Base-by-base conservation (phyloP, 2,888 invertebrate species). In the Apantesis nais region DNA sequence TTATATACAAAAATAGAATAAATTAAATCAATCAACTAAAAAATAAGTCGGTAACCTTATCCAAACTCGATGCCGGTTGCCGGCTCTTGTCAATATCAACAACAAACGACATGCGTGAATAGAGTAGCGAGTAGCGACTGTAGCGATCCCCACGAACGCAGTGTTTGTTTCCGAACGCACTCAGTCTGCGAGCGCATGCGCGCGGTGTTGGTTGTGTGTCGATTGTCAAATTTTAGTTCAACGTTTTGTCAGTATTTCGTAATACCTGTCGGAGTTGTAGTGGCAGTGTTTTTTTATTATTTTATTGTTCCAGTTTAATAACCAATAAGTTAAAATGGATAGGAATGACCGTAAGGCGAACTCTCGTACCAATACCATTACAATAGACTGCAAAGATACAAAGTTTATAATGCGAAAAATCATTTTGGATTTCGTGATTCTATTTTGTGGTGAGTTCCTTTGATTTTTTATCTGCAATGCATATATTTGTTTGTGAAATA, bases 401-500 rank as follows among this genome's bases (percentile, higher is more conserved):
- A 95, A 92, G 88, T 91, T 93, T 81, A 92, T 96, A 84, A 88
- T 97, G 84, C 95, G 96, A 85, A 97, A 97, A 93, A 95, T 97
- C 81, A 86, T 96, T 78, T 90, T 97, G 88, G 97, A 97, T 94
- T 94, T 97, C 83, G 83, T 95, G 73, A 96, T 97, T 83, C 87
- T 97, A 74, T 95, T 96, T 85, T 95, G 96, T 87, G 96, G 97
- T 97, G 92, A 97, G 97, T 96, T 78, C 48, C 74, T 70, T 62
- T 67, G 62, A 66, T 72, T 44, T 58, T 66, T 25, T 55, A 16
- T 55, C 34, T 65, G n/a, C 25, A 29, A 19, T 29, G 44, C 29
- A 34, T 34, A 60, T 55, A 60, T 19, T 64, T 7, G 25, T 48
- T 19, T 37, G 61, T 62, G 19, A 52, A 67, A 39, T 25, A 62